Percentiles rank a stretch among this genome's conserved stretches.
Evolutionary conservation across 2,888 invertebrate species (phyloP).

Genomic region (Cephus spinipes): DNA sequence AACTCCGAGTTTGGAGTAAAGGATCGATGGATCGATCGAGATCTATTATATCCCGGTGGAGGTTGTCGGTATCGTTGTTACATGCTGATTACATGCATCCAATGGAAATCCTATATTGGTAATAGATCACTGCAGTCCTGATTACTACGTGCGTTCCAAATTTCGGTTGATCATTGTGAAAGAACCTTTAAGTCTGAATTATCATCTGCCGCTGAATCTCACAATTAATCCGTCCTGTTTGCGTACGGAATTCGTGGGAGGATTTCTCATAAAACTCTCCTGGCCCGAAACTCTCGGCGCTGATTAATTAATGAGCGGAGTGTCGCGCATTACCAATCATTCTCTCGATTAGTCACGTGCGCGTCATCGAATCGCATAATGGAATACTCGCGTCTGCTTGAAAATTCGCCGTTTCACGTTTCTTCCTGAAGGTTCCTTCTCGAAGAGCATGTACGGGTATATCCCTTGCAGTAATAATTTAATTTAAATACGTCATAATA

Average conservation of each 20-base stretch:
- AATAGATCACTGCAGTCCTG: not conserved
- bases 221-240: not conserved
- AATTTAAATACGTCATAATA: not conserved
- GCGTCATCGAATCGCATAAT: not conserved
- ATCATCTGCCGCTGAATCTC: not conserved
- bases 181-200: not conserved
- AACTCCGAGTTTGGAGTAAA: not conserved
- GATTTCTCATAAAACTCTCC: not conserved
- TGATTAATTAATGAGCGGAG: not conserved
- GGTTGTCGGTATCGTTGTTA: too few species aligned
- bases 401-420: not conserved
- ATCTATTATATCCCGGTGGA: too few species aligned
- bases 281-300: not conserved
- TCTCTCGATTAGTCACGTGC: not conserved
- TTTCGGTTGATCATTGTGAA: not conserved
- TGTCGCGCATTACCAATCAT: not conserved
- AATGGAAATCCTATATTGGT: not conserved
- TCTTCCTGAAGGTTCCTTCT: not conserved
- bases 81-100: not conserved
- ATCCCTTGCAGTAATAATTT: not conserved
- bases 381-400: not conserved
- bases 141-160: not conserved
- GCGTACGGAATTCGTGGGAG: not conserved
- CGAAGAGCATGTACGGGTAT: not conserved
- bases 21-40: not conserved